Conservation (phyloP, 2,113 vertebrate species). For the Planiliza haematocheilus region DNA sequence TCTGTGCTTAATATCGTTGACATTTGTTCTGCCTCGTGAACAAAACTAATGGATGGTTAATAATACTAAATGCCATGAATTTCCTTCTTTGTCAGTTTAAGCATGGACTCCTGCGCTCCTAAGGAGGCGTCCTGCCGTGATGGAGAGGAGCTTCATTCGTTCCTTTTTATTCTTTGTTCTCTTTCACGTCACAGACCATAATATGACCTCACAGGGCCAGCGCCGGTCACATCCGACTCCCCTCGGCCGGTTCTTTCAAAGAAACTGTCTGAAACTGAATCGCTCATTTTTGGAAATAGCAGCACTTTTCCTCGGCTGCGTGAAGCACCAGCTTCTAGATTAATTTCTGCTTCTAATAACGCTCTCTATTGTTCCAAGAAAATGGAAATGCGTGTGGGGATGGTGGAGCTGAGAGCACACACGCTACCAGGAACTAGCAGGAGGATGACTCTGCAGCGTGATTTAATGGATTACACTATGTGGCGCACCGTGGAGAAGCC, state of each 20-base stretch:
- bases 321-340: conserved; percentile 5
- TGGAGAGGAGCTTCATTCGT: background rate
- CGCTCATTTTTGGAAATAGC: conserved; percentile 12
- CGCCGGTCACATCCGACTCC: conserved; percentile 5
- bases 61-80: background rate
- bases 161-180: background rate
- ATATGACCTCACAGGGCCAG: conserved; percentile 13
- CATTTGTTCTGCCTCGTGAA: too few relatives aligned
- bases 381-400: background rate
- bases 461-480: conserved; percentile 37
- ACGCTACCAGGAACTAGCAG: conserved; percentile 6
- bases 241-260: conserved; percentile 3
- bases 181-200: conserved; percentile 4
- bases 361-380: conserved; percentile 24
- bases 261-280: conserved; percentile 29
- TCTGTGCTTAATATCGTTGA: too few relatives aligned
- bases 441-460: background rate
- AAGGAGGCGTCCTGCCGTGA: background rate
- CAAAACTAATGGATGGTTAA: background rate
- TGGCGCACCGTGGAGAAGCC: conserved; percentile 5
- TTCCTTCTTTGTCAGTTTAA: background rate
- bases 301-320: conserved; percentile 2
- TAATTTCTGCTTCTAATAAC: conserved; percentile 25
- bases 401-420: background rate
- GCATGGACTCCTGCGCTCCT: background rate